Base-by-base conservation (phyloP, 2,113 vertebrate genomes). In the Illadopsis cleaveri region DNA sequence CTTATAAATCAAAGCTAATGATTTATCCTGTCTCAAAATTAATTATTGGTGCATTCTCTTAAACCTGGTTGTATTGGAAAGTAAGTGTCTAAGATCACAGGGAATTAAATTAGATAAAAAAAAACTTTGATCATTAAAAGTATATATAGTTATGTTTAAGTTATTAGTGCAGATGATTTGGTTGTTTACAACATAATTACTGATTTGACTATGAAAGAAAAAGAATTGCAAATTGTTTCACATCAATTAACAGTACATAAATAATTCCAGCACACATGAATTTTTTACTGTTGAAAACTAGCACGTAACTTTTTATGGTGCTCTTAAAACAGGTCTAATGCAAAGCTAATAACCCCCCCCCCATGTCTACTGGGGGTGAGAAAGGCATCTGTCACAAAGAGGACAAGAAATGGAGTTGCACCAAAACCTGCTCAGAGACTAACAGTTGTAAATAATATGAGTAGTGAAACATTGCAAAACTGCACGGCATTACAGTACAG, bases 171-270 rank as follows among this genome's bases (percentile, higher is more conserved):
- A 81, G 76, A 75, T 89, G 66, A 83, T 90, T 91, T 58, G 42
- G 38, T 73, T 97, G 93, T 92, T 96, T 96, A 92, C 94, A 89
- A 68, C 22, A 20, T 93, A 90, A 95, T 90, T 92, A 83, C 56
- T 3, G 11, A 94, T 88, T 73, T 75, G 47, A 77, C 31, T 90
- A 24, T 85, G 10, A 11, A 72, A 82, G 68, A 87, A 86, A 79
- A 75, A 65, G 28, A 87, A 58, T 62, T 88, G 45, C 17, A 75
- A 81, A 90, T 92, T 89, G n/a, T 94, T 93, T 87, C 6, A 0
- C 4, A 7, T 92, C 89, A 92, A 94, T 96, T 95, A 94, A 45
- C n/a, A 72, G 69, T 62, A 77, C 65, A 82, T 77, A 64, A 95
- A 94, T 95, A 93, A 73, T 93, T 90, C 83, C 48, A 61, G 21